Evolutionary conservation across 37 sponge, comb jelly and placozoan species (phyloP).

Genomic region (Ephydatia muelleri): DNA sequence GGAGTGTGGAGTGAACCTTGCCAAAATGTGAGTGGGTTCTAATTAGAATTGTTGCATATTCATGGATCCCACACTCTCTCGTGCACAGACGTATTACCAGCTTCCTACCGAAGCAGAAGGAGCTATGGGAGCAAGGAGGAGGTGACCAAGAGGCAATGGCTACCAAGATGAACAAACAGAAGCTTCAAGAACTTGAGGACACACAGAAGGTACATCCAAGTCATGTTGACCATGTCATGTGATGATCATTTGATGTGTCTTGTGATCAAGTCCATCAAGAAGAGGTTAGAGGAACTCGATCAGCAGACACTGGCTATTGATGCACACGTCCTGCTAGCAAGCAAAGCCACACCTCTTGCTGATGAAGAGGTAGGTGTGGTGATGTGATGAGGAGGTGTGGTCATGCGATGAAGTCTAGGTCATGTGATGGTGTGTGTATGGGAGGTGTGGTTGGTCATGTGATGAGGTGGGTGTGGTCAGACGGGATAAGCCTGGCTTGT

Average conservation of each 20-base stretch:
- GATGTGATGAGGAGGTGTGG: neutral
- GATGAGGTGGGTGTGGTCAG: neutral
- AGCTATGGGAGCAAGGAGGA: neutral
- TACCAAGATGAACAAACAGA: slow-evolving; percentile 38
- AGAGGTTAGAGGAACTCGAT: slow-evolving; percentile 45
- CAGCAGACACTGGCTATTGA: slow-evolving; percentile 44
- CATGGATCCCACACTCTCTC: neutral
- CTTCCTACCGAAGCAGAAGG: slow-evolving; percentile 39
- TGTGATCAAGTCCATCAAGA: slow-evolving; percentile 53
- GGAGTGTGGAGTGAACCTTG: slow-evolving; percentile 92
- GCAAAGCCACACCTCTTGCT: slow-evolving; percentile 8
- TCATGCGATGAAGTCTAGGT: too few relatives aligned
- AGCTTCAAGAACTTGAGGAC: slow-evolving; percentile 43
- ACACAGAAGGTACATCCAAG: slow-evolving; percentile 50
- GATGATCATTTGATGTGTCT: neutral
- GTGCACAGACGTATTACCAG: slow-evolving; percentile 51
- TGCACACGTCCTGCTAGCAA: slow-evolving; percentile 22
- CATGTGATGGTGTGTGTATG: neutral
- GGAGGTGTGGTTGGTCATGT: too few relatives aligned
- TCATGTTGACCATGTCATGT: neutral
- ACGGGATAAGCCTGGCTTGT: neutral
- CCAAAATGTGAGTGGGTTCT: slow-evolving; percentile 41
- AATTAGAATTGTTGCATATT: neutral
- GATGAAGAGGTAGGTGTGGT: slow-evolving; percentile 35
- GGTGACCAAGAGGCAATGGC: slow-evolving; percentile 39